Conservation (phyloP, 2,113 vertebrate species). For the Hippolais icterina region DNA sequence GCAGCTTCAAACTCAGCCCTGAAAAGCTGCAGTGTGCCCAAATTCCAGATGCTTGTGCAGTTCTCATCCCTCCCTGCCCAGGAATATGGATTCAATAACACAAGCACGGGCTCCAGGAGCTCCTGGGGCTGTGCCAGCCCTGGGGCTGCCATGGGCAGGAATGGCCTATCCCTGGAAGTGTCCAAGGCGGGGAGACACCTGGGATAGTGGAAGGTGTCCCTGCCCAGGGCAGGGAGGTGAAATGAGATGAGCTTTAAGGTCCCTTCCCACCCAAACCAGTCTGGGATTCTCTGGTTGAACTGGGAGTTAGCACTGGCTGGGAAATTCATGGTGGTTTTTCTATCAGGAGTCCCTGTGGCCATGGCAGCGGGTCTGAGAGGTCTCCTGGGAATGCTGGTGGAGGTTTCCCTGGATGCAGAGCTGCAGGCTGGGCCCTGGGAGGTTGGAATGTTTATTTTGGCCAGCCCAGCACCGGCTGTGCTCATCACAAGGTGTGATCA, state of each 20-base stretch:
- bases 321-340: fast-evolving
- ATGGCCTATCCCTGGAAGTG: not conserved
- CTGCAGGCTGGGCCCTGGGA: not conserved
- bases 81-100: not conserved
- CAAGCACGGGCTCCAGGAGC: not conserved
- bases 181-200: not conserved
- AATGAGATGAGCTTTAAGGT: not conserved
- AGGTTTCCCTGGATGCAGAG: not conserved
- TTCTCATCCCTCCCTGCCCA: not conserved
- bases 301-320: fast-evolving
- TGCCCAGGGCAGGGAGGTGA: not conserved
- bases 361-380: fast-evolving
- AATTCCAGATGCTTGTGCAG: not conserved
- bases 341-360: not conserved
- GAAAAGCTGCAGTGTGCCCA: not conserved
- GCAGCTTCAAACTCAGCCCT: not conserved
- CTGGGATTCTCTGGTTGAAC: not conserved
- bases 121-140: not conserved
- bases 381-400: not conserved
- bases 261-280: not conserved
- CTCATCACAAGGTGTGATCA: conserved; percentile 57
- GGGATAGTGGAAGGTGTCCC: not conserved
- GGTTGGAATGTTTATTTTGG: not conserved
- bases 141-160: not conserved
- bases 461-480: not conserved